phyloP scores from a whole-genome alignment of 2,113 vertebrate genomes.

The Budorcas taxicolor region DNA sequence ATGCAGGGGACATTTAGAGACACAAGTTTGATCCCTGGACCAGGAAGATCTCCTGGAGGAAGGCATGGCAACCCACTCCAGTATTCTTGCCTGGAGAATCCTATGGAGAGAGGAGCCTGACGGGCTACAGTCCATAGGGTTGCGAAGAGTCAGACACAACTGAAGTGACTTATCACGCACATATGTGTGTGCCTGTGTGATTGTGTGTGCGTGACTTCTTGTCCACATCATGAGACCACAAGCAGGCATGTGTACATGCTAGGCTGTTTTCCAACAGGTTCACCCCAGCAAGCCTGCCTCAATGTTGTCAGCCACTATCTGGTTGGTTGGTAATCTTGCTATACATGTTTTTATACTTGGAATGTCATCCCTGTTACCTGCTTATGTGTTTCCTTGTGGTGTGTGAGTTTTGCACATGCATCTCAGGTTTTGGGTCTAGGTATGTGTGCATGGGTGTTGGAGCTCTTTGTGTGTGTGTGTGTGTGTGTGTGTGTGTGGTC shows the following conservation, averaged over 20 bases:
- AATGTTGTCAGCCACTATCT: neutral
- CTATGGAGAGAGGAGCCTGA: neutral
- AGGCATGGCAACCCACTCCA: neutral
- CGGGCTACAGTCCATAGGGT: neutral
- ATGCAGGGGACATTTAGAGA: neutral
- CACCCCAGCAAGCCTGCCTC: neutral
- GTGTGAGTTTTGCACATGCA: neutral
- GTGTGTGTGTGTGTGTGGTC: neutral
- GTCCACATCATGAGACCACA: neutral
- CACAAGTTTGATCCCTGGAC: neutral
- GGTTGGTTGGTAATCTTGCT: neutral
- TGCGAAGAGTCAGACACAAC: neutral
- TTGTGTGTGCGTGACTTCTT: neutral
- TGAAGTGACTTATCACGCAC: neutral
- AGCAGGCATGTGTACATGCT: accelerated
- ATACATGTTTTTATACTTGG: neutral
- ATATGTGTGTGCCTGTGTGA: neutral
- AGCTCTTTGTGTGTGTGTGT: neutral
- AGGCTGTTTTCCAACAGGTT: neutral
- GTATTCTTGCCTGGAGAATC: neutral
- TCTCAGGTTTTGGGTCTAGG: neutral
- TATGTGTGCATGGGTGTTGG: neutral
- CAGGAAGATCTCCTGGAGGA: neutral
- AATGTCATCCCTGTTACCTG: neutral
- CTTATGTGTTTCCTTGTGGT: neutral